Base-by-base conservation (phyloP, 2,797 vertebrate genomes). In the Mionectes olivaceus region DNA sequence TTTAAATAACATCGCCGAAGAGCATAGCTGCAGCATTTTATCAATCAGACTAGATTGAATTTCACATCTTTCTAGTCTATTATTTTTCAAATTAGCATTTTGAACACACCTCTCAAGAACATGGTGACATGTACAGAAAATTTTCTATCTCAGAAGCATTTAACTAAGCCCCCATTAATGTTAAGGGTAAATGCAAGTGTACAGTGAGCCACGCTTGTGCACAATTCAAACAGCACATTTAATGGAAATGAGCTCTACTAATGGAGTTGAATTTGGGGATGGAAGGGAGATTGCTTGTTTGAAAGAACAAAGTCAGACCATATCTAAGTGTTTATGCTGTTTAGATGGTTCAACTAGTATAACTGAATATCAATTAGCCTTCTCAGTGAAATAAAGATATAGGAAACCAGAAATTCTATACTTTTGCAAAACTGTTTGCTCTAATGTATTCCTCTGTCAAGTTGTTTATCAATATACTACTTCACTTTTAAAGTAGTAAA, bases 401-500 rank as follows among this genome's bases (percentile, higher is more conserved):
- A 76, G 25, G 55, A 89, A 94, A 57, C 7, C 44, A 9, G 41
- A 49, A 32, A 76, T 93, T 93, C 63, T 84, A 6, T 57, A 81
- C 11, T 30, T 75, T 19, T 92, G 28, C 89, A 14, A 25, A 94
- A 35, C 17, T 93, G 8, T 68, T 65, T 79, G 12, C 11, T 68
- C n/a, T 88, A 89, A 91, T 57, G 25, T 64, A 76, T 69, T 94
- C 46, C 67, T 69, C 65, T 47, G 41, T 85, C 56, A 93, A 96
- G 57, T 63, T 95, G 52, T 91, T 96, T 85, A 83, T 94, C 32
- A 82, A 77, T 93, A 88, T 53, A 94, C 33, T 68, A 87, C 12
- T 49, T 95, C 39, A 64, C 87, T 95, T 96, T 94, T 80, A 33
- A 94, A 94, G 18, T 75, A 61, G 4, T 32, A 88, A 95, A 76